Percentiles rank a stretch among this genome's conserved stretches.
Evolutionary conservation across 1,140 invertebrate species (phyloP).

Genomic region (Drosophila pseudoobscura): DNA sequence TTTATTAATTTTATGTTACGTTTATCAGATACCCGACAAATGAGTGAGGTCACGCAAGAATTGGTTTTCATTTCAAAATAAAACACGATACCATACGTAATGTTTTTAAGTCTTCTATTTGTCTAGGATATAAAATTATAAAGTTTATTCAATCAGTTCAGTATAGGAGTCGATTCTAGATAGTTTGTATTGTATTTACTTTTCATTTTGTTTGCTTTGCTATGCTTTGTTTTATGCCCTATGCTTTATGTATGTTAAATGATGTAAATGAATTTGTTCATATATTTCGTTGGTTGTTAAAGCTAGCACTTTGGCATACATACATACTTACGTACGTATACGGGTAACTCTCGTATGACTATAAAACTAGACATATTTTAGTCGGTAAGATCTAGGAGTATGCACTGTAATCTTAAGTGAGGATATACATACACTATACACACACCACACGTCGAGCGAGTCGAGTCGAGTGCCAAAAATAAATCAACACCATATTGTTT

Average conservation of each 20-base stretch:
- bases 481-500: conserved; percentile 5
- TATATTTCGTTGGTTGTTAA: conserved; percentile 51
- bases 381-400: conserved; percentile 41
- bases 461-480: conserved; percentile 25
- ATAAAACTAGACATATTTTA: conserved; percentile 51
- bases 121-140: conserved; percentile 35
- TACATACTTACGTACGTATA: conserved; percentile 3
- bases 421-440: conserved; percentile 27
- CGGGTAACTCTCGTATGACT: conserved; percentile 31
- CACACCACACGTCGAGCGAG: no score
- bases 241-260: conserved; percentile 11
- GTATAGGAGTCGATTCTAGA: conserved; percentile 13
- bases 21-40: conserved; percentile 24
- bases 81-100: conserved; percentile 9
- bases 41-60: not conserved
- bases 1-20: conserved; percentile 31
- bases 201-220: conserved; percentile 18
- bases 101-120: conserved; percentile 27
- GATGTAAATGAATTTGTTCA: conserved; percentile 35
- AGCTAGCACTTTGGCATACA: conserved; percentile 50
- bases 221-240: conserved; percentile 24
- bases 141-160: conserved; percentile 71
- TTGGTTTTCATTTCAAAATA: conserved; percentile 25
- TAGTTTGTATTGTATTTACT: no score
- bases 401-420: conserved; percentile 39